Evolutionary conservation across 1,140 invertebrate genomes (phyloP).

Genomic region (Camponotus pennsylvanicus): DNA sequence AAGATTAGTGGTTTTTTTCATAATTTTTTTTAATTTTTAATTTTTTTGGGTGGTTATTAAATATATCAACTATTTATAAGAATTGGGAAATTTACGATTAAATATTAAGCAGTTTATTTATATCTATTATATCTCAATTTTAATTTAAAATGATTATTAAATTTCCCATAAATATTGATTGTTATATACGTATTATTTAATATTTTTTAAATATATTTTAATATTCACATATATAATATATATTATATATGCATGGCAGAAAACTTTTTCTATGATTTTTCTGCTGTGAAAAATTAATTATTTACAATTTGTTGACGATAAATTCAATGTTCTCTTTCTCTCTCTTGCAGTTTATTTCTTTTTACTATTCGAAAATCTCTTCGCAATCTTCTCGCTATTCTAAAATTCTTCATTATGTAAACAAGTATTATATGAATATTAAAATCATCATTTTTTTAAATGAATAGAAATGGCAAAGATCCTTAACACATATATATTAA

Average conservation of each 20-base stretch:
- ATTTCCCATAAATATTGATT: too few relatives aligned
- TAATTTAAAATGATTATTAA: too few relatives aligned
- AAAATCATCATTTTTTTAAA: too few relatives aligned
- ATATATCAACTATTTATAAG: not conserved
- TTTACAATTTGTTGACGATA: not conserved
- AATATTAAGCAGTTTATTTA: not conserved
- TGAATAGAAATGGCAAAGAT: too few relatives aligned
- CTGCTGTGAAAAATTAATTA: not conserved
- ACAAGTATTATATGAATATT: too few relatives aligned
- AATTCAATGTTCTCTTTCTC: not conserved
- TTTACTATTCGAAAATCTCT: too few relatives aligned
- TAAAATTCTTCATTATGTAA: conserved; percentile 11
- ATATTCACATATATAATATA: too few relatives aligned
- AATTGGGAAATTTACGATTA: not conserved
- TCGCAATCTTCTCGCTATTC: too few relatives aligned
- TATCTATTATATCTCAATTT: not conserved
- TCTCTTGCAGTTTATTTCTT: not conserved
- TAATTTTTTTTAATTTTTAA: not conserved
- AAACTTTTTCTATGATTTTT: not conserved
- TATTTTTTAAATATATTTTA: too few relatives aligned
- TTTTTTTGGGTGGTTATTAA: not conserved
- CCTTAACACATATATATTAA: too few relatives aligned
- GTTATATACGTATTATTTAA: too few relatives aligned
- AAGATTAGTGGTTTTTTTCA: not conserved
- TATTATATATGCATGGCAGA: too few relatives aligned